These are phyloP conservation scores for Gadus macrocephalus DNA, from an alignment of 2,113 vertebrate genomes.

Conservation along the genomic window DNA sequence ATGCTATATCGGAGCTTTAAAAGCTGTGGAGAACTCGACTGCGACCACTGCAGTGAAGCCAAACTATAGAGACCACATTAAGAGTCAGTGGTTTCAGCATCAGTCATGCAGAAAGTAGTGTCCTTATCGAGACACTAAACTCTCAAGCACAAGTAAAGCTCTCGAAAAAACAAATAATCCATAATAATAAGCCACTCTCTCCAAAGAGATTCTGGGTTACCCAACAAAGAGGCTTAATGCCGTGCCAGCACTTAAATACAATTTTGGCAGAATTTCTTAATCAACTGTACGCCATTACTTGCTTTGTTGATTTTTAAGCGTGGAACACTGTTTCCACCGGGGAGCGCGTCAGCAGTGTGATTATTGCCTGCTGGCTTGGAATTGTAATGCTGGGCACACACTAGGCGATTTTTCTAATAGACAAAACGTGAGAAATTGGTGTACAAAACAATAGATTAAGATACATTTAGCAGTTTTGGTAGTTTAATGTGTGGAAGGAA, in stretches of 20 bases:
- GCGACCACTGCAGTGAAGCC: conserved; percentile 12
- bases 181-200: too few relatives aligned
- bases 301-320: conserved; percentile 96
- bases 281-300: conserved; percentile 79
- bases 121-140: conserved; percentile 20
- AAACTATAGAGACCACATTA: neutral
- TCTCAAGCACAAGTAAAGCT: conserved; percentile 10
- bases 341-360: conserved; percentile 85
- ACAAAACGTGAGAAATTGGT: too few relatives aligned
- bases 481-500: too few relatives aligned
- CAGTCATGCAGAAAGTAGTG: conserved; percentile 9
- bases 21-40: neutral
- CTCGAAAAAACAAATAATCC: neutral
- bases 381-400: conserved; percentile 66
- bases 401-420: too few relatives aligned
- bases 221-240: conserved; percentile 17
- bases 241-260: conserved; percentile 40
- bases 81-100: conserved; percentile 19
- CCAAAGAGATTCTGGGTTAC: conserved; percentile 4
- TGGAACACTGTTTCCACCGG: conserved; percentile 85
- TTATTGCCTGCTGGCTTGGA: conserved; percentile 82
- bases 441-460: too few relatives aligned
- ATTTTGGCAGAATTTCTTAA: conserved; percentile 45
- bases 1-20: neutral
- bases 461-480: too few relatives aligned